phyloP scores from a whole-genome alignment of 2,797 vertebrate species.

The Euthynnus affinis region DNA sequence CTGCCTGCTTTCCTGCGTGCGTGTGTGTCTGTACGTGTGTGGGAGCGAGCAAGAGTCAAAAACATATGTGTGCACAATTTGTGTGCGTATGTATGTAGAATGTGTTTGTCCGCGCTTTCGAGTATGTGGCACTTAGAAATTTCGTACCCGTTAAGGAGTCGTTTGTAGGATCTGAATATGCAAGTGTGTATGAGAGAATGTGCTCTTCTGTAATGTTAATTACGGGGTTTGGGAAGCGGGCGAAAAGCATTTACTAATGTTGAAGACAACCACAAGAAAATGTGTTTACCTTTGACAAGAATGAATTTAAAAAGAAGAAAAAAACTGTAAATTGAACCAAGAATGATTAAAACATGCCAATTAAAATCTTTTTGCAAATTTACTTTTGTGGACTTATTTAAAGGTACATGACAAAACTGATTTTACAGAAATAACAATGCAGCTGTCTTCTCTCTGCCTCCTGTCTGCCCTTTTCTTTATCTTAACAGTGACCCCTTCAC shows the following conservation, averaged over 20 bases:
- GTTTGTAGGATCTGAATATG: constrained; percentile 88
- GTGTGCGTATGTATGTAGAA: constrained; percentile 74
- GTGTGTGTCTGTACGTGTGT: constrained; percentile 7
- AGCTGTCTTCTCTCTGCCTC: neutral
- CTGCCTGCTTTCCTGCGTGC: constrained; percentile 29
- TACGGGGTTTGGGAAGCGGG: constrained; percentile 48
- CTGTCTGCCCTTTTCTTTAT: constrained; percentile 42
- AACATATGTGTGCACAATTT: constrained; percentile 57
- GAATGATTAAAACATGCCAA: constrained; percentile 83
- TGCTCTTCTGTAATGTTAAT: constrained; percentile 78
- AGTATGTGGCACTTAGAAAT: constrained; percentile 85
- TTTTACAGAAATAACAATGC: neutral
- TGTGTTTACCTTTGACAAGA: constrained; percentile 81
- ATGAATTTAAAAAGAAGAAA: constrained; percentile 53
- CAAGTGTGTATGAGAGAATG: constrained; percentile 78
- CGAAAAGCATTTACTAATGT: constrained; percentile 79
- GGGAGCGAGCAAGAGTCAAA: constrained; percentile 6
- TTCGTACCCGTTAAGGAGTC: constrained; percentile 81
- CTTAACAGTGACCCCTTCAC: constrained; percentile 40
- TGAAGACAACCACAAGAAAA: constrained; percentile 73
- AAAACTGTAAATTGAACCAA: constrained; percentile 82
- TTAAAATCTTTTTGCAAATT: constrained; percentile 84
- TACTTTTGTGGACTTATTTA: constrained; percentile 47
- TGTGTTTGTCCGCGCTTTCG: constrained; percentile 81
- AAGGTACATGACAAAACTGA: neutral